Conservation (phyloP, 1,140 invertebrate species). For the Diorhabda carinulata region DNA sequence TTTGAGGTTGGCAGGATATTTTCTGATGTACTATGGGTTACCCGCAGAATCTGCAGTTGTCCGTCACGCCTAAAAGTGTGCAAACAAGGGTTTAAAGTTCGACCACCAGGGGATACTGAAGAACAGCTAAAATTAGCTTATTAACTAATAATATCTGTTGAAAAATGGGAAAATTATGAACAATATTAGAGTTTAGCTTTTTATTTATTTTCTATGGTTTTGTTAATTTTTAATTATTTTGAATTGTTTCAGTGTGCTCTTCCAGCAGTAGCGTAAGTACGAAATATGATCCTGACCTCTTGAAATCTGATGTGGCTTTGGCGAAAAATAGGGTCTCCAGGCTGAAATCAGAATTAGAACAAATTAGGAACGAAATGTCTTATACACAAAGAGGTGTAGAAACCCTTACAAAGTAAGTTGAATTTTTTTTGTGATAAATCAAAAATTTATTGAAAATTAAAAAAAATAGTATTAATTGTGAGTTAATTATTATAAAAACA, state of each 20-base stretch:
- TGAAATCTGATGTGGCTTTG: slow-evolving; percentile 87
- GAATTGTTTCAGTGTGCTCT: slow-evolving; percentile 72
- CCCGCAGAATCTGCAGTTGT: no score
- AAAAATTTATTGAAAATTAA: background rate
- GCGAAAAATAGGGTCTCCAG: slow-evolving; percentile 84
- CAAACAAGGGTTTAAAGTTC: no score
- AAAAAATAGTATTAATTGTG: background rate
- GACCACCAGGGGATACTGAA: no score
- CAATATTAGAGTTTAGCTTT: background rate
- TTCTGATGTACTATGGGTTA: no score
- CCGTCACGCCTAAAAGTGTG: no score
- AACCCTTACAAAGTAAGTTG: slow-evolving; percentile 77
- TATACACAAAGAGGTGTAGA: slow-evolving; percentile 89
- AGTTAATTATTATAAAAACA: background rate
- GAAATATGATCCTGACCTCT: slow-evolving; percentile 89
- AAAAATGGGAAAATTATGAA: background rate
- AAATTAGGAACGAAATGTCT: slow-evolving; percentile 86
- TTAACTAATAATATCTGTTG: no score
- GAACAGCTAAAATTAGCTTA: no score
- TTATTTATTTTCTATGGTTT: background rate
- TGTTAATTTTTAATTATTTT: background rate
- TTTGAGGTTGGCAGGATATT: no score
- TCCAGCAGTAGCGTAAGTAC: slow-evolving; percentile 84
- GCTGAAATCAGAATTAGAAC: slow-evolving; percentile 84
- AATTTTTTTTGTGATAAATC: background rate